These are phyloP conservation scores for Anticlea derivata DNA, from an alignment of 2,888 invertebrate species.

Conservation along the genomic window DNA sequence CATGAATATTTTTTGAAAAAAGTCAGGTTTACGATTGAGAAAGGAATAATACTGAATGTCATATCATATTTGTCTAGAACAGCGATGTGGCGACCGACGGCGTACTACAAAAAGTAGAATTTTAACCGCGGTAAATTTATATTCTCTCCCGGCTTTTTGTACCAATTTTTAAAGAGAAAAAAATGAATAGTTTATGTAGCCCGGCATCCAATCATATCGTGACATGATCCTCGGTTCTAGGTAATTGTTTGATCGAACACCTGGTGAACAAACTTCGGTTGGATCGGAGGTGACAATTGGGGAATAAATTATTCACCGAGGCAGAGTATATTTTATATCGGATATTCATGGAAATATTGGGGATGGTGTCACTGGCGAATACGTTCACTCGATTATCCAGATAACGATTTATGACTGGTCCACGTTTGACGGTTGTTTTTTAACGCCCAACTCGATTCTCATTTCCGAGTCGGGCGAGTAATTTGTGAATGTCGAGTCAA, in stretches of 20 bases:
- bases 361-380: constrained; percentile 51
- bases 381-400: constrained; percentile 59
- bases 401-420: constrained; percentile 55
- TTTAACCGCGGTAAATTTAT: constrained; percentile 1
- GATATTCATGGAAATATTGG: constrained; percentile 70
- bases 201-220: constrained; percentile 37
- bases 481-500: constrained; percentile 40
- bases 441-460: constrained; percentile 38
- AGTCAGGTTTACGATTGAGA: not conserved
- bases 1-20: not conserved
- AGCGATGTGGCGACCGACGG: too few species aligned
- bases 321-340: constrained; percentile 68
- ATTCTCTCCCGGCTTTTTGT: constrained; percentile 1
- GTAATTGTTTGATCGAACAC: constrained; percentile 63
- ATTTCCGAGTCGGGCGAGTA: constrained; percentile 44
- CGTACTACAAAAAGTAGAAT: not conserved
- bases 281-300: constrained; percentile 34
- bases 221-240: constrained; percentile 40
- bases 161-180: not conserved
- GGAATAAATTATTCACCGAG: constrained; percentile 73
- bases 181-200: constrained; percentile 12
- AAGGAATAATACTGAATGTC: too few species aligned
- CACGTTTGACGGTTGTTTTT: constrained; percentile 42
- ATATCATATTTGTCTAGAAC: too few species aligned
- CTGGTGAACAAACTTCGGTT: constrained; percentile 55